These are phyloP conservation scores for Anthopleura sola DNA, from an alignment of 64 coral and sea anemone genomes.

Conservation along the genomic window DNA sequence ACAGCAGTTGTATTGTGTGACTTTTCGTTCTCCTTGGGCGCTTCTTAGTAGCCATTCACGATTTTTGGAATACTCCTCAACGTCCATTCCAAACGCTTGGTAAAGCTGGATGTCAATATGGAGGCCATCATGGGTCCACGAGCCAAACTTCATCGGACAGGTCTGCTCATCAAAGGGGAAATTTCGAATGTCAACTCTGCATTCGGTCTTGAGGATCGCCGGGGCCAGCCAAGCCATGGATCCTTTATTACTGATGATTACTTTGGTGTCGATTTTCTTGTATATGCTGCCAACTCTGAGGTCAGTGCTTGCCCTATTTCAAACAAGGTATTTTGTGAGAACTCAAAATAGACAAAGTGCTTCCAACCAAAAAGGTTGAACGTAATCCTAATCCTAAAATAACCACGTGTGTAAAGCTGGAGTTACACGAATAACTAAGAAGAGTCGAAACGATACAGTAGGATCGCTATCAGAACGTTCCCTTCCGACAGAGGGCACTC, in stretches of 20 bases:
- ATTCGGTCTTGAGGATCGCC: constrained; percentile 73
- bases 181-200: constrained; percentile 70
- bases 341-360: no score
- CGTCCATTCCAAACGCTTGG: constrained; percentile 29
- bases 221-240: constrained; percentile 77
- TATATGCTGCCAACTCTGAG: constrained; percentile 79
- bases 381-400: no score
- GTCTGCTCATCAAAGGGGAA: constrained; percentile 91
- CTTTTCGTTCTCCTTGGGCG: background rate
- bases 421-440: no score
- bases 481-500: no score
- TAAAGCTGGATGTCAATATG: constrained; percentile 69
- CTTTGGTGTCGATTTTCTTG: constrained; percentile 51
- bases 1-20: constrained; percentile 40
- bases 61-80: constrained; percentile 28
- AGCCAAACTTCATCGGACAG: constrained; percentile 91
- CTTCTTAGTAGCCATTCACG: constrained; percentile 42
- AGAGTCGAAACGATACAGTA: no score
- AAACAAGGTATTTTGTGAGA: background rate
- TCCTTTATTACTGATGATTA: constrained; percentile 56
- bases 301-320: constrained; percentile 53
- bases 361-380: no score
- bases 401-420: background rate
- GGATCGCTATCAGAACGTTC: no score
- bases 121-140: constrained; percentile 86